Conservation (phyloP, 2,888 invertebrate species). For the Electrophaes corylata region DNA sequence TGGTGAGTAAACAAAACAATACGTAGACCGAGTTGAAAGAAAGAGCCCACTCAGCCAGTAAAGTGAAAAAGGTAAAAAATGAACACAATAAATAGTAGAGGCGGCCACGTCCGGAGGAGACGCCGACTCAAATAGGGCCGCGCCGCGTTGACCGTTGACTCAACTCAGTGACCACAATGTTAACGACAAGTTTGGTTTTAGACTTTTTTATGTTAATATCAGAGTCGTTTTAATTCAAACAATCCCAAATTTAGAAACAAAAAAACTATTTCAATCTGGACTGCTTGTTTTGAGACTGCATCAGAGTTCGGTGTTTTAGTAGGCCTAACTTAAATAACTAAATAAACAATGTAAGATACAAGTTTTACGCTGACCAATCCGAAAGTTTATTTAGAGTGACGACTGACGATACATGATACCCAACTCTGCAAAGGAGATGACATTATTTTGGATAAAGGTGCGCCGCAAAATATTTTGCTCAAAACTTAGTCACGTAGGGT, state of each 20-base stretch:
- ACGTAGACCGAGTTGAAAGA: constrained; percentile 59
- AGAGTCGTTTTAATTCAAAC: neutral
- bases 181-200: constrained; percentile 39
- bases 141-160: constrained; percentile 62
- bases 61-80: constrained; percentile 67
- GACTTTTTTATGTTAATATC: constrained; percentile 18
- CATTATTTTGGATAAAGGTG: constrained; percentile 70
- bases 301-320: too few relatives aligned
- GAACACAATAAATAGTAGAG: constrained; percentile 70
- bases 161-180: constrained; percentile 56
- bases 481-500: constrained; percentile 82
- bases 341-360: neutral
- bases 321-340: neutral
- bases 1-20: constrained; percentile 66
- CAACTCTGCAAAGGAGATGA: constrained; percentile 63
- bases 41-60: constrained; percentile 69
- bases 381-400: constrained; percentile 30
- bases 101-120: constrained; percentile 65
- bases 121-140: constrained; percentile 50
- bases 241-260: neutral
- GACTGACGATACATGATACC: constrained; percentile 52
- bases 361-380: constrained; percentile 6
- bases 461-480: constrained; percentile 75
- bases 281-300: too few relatives aligned
- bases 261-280: too few relatives aligned